Evolutionary conservation across 1,140 invertebrate genomes (phyloP).

Genomic region (Drosophila baimaii): DNA sequence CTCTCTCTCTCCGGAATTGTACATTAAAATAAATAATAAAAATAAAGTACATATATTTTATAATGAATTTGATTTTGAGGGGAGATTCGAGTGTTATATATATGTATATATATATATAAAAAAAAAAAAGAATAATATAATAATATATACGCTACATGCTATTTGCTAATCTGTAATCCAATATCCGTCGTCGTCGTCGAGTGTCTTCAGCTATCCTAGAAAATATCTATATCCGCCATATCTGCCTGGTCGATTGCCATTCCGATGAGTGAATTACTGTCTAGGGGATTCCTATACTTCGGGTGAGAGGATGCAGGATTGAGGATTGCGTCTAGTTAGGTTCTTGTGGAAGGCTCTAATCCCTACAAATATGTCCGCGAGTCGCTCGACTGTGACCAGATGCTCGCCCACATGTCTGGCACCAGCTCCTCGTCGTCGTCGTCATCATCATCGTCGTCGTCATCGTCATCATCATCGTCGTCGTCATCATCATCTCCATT

Average conservation of each 20-base stretch:
- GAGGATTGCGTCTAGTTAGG: conserved; percentile 4
- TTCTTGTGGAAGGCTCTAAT: neutral
- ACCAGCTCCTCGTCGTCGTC: conserved; percentile 7
- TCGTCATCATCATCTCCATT: neutral
- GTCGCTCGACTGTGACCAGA: conserved; percentile 32
- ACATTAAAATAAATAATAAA: conserved; percentile 28
- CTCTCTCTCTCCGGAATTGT: conserved; percentile 18
- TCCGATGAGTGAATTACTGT: conserved; percentile 23
- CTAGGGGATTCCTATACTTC: neutral
- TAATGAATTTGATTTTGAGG: conserved; percentile 34
- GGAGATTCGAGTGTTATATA: conserved; percentile 62
- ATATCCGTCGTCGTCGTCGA: conserved; percentile 19
- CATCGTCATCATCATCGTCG: neutral
- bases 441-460: conserved; percentile 12
- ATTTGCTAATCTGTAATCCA: conserved; percentile 31
- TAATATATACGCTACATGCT: conserved; percentile 31
- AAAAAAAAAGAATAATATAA: conserved; percentile 37
- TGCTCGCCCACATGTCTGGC: conserved; percentile 12
- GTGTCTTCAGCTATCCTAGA: conserved; percentile 32
- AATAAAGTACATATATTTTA: conserved; percentile 7
- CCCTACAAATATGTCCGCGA: conserved; percentile 44
- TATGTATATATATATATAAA: conserved; percentile 48
- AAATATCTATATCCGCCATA: conserved; percentile 31
- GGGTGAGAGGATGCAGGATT: neutral
- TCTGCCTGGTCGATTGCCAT: conserved; percentile 4